Evolutionary conservation across 2,797 vertebrate species (phyloP).

Genomic region (Geotria australis): DNA sequence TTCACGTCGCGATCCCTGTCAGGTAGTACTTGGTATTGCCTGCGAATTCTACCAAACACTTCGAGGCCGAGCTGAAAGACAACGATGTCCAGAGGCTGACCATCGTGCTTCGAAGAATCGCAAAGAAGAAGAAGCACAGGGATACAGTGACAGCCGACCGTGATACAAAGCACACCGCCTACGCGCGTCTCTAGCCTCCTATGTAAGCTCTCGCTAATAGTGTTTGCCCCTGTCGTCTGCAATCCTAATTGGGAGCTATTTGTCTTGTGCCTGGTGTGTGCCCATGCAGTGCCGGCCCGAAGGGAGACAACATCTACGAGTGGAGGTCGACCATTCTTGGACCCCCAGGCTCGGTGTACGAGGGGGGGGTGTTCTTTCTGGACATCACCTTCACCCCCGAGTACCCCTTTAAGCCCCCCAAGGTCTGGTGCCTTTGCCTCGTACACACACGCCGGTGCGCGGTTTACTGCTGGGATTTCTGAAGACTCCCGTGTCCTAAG

Average conservation of each 20-base stretch:
- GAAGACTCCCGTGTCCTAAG: no score
- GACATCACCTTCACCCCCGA: conserved; percentile 81
- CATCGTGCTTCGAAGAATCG: no score
- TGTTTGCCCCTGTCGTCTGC: not conserved
- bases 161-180: no score
- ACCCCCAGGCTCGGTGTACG: conserved; percentile 76
- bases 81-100: no score
- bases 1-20: no score
- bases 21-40: no score
- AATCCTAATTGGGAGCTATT: conserved; percentile 7
- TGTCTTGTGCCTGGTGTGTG: conserved; percentile 10
- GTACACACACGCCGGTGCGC: no score
- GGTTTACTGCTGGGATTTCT: no score
- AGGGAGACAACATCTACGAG: conserved; percentile 84
- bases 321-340: conserved; percentile 85
- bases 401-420: conserved; percentile 88
- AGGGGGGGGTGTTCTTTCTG: conserved; percentile 76
- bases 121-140: no score
- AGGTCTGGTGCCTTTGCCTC: conserved; percentile 6
- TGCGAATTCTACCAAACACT: no score
- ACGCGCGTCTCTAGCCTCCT: not conserved
- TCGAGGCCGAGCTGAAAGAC: no score
- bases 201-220: not conserved
- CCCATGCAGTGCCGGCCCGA: conserved; percentile 50
- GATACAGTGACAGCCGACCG: no score